phyloP scores from a whole-genome alignment of 1,140 invertebrate genomes.

The Tetranychus cinnabarinus region DNA sequence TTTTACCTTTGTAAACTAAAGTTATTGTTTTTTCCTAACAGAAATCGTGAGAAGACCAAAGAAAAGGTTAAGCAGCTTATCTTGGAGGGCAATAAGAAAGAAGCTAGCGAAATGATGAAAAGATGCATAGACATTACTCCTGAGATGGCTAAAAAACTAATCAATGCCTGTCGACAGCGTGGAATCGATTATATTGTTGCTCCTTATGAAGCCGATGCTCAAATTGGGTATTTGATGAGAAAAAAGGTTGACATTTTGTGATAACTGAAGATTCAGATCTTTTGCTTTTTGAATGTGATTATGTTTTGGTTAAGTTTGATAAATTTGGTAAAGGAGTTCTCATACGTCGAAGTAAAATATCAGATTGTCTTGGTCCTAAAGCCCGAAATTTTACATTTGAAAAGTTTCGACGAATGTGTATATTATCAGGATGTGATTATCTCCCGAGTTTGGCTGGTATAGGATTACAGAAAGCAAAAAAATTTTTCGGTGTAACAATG shows the following conservation, averaged over 20 bases:
- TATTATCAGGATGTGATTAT: slow-evolving; percentile 96
- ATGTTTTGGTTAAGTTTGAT: slow-evolving; percentile 78
- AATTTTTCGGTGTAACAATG: slow-evolving; percentile 48
- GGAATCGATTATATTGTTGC: slow-evolving; percentile 89
- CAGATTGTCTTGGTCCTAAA: slow-evolving; percentile 42
- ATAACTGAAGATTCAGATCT: slow-evolving; percentile 98
- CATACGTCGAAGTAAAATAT: slow-evolving; percentile 48
- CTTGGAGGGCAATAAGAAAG: slow-evolving; percentile 43
- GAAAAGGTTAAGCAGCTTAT: slow-evolving; percentile 54
- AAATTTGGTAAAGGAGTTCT: slow-evolving; percentile 49
- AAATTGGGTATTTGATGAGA: slow-evolving; percentile 74
- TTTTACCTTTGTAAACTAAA: too few relatives aligned
- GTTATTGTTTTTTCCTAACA: slow-evolving; percentile 28
- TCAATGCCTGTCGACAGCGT: slow-evolving; percentile 36
- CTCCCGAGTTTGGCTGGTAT: slow-evolving; percentile 74
- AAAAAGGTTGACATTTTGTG: slow-evolving; percentile 55
- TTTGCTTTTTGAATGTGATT: slow-evolving; percentile 78
- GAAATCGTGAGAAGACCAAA: slow-evolving; percentile 30
- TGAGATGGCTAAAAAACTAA: slow-evolving; percentile 55
- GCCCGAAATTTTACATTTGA: slow-evolving; percentile 50
- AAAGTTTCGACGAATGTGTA: slow-evolving; percentile 83
- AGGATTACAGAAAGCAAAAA: slow-evolving; percentile 67
- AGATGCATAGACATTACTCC: slow-evolving; percentile 72
- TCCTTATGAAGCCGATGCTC: slow-evolving; percentile 96
- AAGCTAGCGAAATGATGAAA: slow-evolving; percentile 55